Base-by-base conservation (phyloP, 2,113 vertebrate species). In the Dermatemys mawii region DNA sequence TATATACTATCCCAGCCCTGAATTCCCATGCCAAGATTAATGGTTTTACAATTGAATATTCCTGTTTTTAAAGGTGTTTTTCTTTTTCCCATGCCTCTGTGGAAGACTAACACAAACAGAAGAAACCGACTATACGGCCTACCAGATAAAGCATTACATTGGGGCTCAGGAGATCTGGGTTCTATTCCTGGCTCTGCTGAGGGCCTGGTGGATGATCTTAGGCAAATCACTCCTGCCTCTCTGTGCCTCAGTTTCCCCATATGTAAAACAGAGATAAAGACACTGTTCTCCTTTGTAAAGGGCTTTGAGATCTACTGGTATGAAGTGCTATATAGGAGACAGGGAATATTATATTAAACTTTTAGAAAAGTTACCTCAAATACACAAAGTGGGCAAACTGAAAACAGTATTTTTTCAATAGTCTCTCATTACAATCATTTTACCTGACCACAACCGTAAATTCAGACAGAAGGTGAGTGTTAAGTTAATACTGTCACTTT, bases 351-450 rank as follows among this genome's bases (percentile, higher is more conserved):
- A 67, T 67, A 67, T 51, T 87, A 89, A 76, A 46, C 41, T 76
- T 26, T 76, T 44, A 12, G 27, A 46, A 70, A 70, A 76, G 24
- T 46, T 76, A 46, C 26, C 8, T 76, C 73, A 76, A 27, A 46
- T 27, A 24, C 13, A 27, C 4, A 87, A 91, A 84, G 14, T 0
- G 0, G 89, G 6, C 5, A 83, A 19, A 79, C 2, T 21, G 44
- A 94, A 94, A 89, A 89, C 3, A 44, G 6, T 3, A 0, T 67
- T 50, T 95, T 83, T 73, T 83, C 35, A 78, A 67, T 1, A 60
- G 41, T 44, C 4, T 67, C 4, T 67, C 88, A 81, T 27, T 83
- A 85, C 76, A 87, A 17, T 27, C 92, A 63, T 2, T 2, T 13
- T 78, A 27, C 86, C 14, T 81, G 63, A 57, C 21, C 21, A 54